These are phyloP conservation scores for Empidonax traillii DNA, from an alignment of 2,113 vertebrate genomes.

Conservation along the genomic window DNA sequence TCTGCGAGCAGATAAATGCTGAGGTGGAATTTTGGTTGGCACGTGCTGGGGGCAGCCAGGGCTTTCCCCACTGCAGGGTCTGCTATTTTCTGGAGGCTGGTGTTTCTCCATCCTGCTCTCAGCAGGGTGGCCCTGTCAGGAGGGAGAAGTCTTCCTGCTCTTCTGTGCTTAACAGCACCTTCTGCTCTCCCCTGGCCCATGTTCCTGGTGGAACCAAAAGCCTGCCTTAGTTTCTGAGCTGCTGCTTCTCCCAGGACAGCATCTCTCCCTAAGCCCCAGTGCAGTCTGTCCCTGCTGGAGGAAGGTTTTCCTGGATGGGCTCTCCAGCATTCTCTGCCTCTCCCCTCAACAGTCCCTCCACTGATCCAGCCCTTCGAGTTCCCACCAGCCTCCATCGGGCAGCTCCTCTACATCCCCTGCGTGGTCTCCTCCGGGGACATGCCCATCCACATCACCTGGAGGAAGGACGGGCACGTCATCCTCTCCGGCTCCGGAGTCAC, in stretches of 20 bases:
- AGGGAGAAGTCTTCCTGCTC: background rate
- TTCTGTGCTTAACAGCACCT: background rate
- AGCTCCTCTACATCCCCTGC: slow-evolving; percentile 97
- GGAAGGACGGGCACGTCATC: slow-evolving; percentile 97
- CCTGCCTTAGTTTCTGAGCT: background rate
- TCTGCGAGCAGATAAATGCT: slow-evolving; percentile 1
- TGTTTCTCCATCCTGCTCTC: rapidly evolving
- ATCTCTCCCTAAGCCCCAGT: rapidly evolving
- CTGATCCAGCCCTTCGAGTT: slow-evolving; percentile 99
- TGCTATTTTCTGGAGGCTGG: background rate
- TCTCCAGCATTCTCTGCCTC: background rate
- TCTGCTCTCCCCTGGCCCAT: background rate
- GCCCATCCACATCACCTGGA: slow-evolving; percentile 98
- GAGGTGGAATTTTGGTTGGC: background rate
- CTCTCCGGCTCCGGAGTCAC: slow-evolving; percentile 91
- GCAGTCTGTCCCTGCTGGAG: rapidly evolving
- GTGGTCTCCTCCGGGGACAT: slow-evolving; percentile 98
- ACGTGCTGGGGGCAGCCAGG: rapidly evolving
- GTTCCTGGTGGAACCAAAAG: background rate
- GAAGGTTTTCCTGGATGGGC: background rate
- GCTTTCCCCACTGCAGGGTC: background rate
- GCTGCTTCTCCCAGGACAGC: background rate
- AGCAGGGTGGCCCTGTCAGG: background rate
- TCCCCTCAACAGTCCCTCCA: slow-evolving; percentile 83
- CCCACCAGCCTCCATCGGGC: slow-evolving; percentile 94